Evolutionary conservation across 2,113 vertebrate species (phyloP).

Genomic region (Gadus macrocephalus): DNA sequence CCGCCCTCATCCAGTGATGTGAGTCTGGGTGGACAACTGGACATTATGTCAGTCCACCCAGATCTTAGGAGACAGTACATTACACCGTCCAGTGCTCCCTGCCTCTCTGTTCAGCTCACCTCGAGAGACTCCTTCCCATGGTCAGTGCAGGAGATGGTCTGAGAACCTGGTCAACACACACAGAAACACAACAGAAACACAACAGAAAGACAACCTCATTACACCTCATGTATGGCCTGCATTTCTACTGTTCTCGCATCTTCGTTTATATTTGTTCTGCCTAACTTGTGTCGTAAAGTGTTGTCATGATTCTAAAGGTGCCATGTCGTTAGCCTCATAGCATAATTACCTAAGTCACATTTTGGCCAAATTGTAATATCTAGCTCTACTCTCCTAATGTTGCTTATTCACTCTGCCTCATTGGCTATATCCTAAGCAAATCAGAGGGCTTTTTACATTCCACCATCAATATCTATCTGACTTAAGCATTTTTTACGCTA

Average conservation of each 20-base stretch:
- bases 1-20: slow-evolving; percentile 3
- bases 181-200: slow-evolving; percentile 16
- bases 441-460: no score
- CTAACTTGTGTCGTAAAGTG: not conserved
- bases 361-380: no score
- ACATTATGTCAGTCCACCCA: no score
- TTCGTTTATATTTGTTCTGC: not conserved
- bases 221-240: no score
- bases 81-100: slow-evolving; percentile 1
- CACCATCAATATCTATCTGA: no score
- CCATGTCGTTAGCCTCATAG: no score
- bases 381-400: no score
- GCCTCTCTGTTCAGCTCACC: slow-evolving; percentile 64
- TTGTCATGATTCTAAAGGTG: not conserved
- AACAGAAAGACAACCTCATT: slow-evolving; percentile 7
- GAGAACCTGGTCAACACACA: slow-evolving; percentile 70
- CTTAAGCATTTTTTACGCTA: no score
- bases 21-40: no score
- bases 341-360: no score
- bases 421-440: no score
- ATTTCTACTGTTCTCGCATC: not conserved
- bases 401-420: no score
- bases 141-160: slow-evolving; percentile 86
- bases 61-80: not conserved
- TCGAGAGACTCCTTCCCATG: slow-evolving; percentile 70